phyloP scores from a whole-genome alignment of 2,888 invertebrate species.

The Flexamia atlantica region DNA sequence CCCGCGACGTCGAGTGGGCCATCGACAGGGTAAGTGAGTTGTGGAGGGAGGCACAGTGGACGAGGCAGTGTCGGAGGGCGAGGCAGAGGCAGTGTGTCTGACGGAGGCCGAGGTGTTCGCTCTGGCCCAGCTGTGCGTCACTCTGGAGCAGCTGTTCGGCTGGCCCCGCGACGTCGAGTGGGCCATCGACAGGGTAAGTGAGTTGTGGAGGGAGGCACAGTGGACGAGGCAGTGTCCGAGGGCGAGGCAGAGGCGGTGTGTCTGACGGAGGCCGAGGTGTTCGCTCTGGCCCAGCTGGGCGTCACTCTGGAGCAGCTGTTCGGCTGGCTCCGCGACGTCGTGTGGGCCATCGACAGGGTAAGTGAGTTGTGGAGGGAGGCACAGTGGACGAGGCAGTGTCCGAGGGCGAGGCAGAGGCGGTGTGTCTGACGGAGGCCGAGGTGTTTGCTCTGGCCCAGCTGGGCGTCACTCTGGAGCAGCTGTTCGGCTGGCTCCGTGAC shows the following conservation, averaged over 20 bases:
- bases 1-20: slow-evolving; percentile 91
- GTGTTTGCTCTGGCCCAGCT: slow-evolving; percentile 78
- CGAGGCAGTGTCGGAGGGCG: slow-evolving; percentile 74
- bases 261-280: slow-evolving; percentile 77
- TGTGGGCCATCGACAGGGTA: slow-evolving; percentile 85
- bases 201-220: slow-evolving; percentile 75
- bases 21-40: slow-evolving; percentile 76
- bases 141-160: slow-evolving; percentile 83
- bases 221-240: slow-evolving; percentile 74
- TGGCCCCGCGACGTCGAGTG: slow-evolving; percentile 89
- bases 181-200: slow-evolving; percentile 80
- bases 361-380: slow-evolving; percentile 74
- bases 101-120: slow-evolving; percentile 77
- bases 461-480: slow-evolving; percentile 80
- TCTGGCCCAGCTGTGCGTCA: slow-evolving; percentile 78
- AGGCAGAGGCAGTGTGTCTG: slow-evolving; percentile 77
- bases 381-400: slow-evolving; percentile 74
- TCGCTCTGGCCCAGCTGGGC: slow-evolving; percentile 79
- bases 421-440: slow-evolving; percentile 79
- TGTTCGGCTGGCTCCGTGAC: slow-evolving; percentile 85
- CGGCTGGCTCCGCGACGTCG: slow-evolving; percentile 86
- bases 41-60: slow-evolving; percentile 75
- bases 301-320: slow-evolving; percentile 82
- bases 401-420: slow-evolving; percentile 73
- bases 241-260: slow-evolving; percentile 76